These are phyloP conservation scores for Ceratina australensis DNA, from an alignment of 1,140 invertebrate genomes.

Conservation along the genomic window DNA sequence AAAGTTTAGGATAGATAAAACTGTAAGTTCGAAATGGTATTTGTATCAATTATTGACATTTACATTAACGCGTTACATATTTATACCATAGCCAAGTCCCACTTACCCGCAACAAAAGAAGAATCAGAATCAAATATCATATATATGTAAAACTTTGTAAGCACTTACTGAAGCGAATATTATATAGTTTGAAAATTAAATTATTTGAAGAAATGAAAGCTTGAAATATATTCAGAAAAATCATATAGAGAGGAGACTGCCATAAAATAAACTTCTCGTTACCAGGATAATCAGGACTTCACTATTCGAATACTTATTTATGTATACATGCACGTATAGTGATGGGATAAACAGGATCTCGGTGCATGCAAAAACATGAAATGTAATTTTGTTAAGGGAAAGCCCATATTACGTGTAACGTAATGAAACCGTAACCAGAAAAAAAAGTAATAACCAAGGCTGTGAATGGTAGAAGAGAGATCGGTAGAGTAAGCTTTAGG, in stretches of 20 bases:
- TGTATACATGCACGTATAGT: conserved; percentile 32
- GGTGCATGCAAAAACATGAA: conserved; percentile 43
- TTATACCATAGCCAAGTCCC: neutral
- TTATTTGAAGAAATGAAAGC: neutral
- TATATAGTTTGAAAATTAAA: neutral
- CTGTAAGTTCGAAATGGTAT: too few relatives aligned
- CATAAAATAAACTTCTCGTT: too few relatives aligned
- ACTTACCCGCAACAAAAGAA: neutral
- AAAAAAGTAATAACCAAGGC: conserved; percentile 59
- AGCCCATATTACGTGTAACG: conserved; percentile 54
- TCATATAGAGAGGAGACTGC: too few relatives aligned
- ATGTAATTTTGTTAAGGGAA: conserved; percentile 44
- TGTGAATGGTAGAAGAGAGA: conserved; percentile 64
- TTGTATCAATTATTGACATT: neutral
- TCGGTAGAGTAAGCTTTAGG: conserved; percentile 54
- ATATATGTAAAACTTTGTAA: too few relatives aligned
- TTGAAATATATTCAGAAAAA: too few relatives aligned
- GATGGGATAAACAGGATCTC: conserved; percentile 27
- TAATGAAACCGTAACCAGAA: conserved; percentile 55
- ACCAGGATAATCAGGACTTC: neutral
- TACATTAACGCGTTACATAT: neutral
- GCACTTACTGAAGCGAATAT: neutral
- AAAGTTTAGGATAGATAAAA: neutral
- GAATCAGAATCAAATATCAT: neutral
- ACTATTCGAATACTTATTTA: neutral